A percentile compares a stretch with the other conserved stretches of the same genome.
Evolutionary conservation across 2,797 vertebrate species (phyloP).

Genomic region (Numenius phaeopus): DNA sequence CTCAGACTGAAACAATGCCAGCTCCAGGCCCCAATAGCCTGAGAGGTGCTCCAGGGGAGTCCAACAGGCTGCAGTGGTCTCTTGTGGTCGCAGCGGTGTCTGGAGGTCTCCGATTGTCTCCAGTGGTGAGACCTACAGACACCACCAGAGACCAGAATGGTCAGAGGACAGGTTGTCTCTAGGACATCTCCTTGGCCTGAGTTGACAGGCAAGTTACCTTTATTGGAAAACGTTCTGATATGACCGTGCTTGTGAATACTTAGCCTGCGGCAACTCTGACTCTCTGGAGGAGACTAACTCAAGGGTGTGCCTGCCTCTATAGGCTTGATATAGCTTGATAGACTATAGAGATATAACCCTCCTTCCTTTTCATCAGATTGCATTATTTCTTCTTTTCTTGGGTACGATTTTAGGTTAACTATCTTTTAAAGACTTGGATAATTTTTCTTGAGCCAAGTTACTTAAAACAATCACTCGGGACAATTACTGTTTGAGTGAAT

Average conservation of each 20-base stretch:
- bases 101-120: background rate
- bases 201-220: background rate
- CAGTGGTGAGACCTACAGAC: too few relatives aligned
- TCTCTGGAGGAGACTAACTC: background rate
- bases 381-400: background rate
- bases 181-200: background rate
- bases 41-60: background rate
- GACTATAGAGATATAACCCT: background rate
- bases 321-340: background rate
- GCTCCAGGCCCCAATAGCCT: background rate
- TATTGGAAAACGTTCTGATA: background rate
- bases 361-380: background rate
- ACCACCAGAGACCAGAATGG: background rate
- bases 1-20: background rate
- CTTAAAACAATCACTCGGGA: background rate
- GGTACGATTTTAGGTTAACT: background rate
- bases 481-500: background rate
- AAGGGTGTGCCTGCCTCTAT: accelerated
- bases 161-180: background rate
- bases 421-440: background rate
- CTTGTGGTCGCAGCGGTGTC: background rate
- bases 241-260: background rate
- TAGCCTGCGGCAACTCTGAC: background rate
- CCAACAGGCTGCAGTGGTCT: background rate
- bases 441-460: background rate